Evolutionary conservation across 2,113 vertebrate genomes (phyloP).

Genomic region (Poeciliopsis occidentalis): DNA sequence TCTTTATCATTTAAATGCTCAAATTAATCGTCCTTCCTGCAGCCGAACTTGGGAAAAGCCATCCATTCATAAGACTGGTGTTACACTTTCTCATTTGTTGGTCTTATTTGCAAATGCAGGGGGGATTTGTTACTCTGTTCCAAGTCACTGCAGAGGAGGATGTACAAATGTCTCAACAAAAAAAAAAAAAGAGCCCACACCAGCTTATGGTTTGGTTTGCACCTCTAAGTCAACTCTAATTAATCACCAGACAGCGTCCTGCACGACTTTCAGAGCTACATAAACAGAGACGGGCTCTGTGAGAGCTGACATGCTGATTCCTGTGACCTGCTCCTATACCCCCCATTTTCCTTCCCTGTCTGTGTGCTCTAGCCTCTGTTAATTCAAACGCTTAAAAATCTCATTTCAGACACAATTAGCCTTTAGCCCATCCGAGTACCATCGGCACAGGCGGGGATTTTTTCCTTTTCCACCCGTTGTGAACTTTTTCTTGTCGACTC

Average conservation of each 20-base stretch:
- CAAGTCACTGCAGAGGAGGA: constrained; percentile 16
- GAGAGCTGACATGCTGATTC: constrained; percentile 53
- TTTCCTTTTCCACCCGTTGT: constrained; percentile 45
- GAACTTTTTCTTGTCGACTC: constrained; percentile 58
- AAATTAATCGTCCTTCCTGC: constrained; percentile 9
- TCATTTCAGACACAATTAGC: constrained; percentile 82
- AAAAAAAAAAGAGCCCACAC: constrained; percentile 41
- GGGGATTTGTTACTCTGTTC: constrained; percentile 14
- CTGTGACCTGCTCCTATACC: constrained; percentile 56
- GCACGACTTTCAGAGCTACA: constrained; percentile 36
- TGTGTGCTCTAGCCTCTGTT: constrained; percentile 59
- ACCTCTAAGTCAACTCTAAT: constrained; percentile 55
- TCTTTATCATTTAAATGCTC: constrained; percentile 28
- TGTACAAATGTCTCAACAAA: constrained; percentile 41
- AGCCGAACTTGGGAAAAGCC: constrained; percentile 28
- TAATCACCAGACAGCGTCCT: constrained; percentile 51
- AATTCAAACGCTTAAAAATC: constrained; percentile 80
- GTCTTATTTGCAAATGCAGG: background rate
- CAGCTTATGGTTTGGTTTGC: constrained; percentile 47
- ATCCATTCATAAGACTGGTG: constrained; percentile 15
- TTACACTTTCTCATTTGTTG: background rate
- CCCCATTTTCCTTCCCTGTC: constrained; percentile 50
- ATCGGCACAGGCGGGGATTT: constrained; percentile 24
- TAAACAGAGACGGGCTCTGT: constrained; percentile 40
- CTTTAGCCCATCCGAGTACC: constrained; percentile 71